Evolutionary conservation across 1,140 invertebrate species (phyloP), one percentile per base, ranked within the genome.

Genomic region (Atta colombica): DNA sequence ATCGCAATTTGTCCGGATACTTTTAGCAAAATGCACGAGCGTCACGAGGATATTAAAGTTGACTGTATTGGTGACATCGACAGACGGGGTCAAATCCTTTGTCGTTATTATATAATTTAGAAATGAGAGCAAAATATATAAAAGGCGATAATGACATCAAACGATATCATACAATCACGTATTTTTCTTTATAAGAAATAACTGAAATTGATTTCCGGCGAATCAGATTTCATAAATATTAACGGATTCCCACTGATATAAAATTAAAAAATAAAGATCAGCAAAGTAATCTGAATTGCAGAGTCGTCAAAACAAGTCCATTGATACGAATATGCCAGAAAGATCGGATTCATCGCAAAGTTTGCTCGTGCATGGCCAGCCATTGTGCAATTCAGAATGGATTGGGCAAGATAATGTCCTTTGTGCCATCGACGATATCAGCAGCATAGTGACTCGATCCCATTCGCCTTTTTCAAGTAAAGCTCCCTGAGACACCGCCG

Each of bases 391-490:
- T 72, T 61, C 55, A 45, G 69, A 28, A 14, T 39, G 53, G 68
- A 81, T 74, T 39, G 39, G 55, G n/a, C 69, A 84, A 84, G 80
- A 84, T 63, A 39, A 74, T 69, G 60, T 74, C 68, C 55, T 84
- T 84, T 84, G 80, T 51, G 12, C 55, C 80, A 74, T 84, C 69
- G 69, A 51, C 55, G 28, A 84, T 84, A 84, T 84, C 80, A 80
- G 77, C 63, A n/a, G 77, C 63, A 84, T 28, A 10, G 69, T 82
- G 35, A 82, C 25, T 82, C 80, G 28, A 74, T 84, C 49, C 55
- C 55, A 55, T 39, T 84, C 55, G 80, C 18, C 66, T 84, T 53
- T 84, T 74, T 74, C 55, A 53, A 35, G 55, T 61, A 74, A 84
- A 74, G 69, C 55, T 84, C 71, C 69, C 55, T 51, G 39, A 82